phyloP scores from a whole-genome alignment of 1,140 invertebrate species.

The Chionoecetes opilio region DNA sequence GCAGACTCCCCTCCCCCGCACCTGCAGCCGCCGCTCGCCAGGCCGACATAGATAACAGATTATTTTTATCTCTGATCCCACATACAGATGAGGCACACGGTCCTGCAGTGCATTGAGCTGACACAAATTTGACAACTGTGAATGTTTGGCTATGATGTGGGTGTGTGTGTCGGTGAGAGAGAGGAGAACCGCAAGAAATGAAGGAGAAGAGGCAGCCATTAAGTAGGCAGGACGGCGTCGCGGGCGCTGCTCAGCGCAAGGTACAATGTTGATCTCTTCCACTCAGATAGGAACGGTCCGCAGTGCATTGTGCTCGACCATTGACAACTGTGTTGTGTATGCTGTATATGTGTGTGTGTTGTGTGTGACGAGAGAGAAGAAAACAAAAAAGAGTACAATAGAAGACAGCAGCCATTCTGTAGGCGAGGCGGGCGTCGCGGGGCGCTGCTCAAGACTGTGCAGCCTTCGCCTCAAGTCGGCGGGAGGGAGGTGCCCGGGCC shows the following conservation, averaged over 20 bases:
- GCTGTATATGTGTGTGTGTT: too few species aligned
- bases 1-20: not conserved
- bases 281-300: too few species aligned
- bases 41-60: not conserved
- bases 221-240: too few species aligned
- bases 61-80: not conserved
- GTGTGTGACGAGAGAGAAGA: too few species aligned
- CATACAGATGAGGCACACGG: not conserved
- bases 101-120: not conserved
- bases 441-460: constrained; percentile 11
- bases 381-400: too few species aligned
- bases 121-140: not conserved
- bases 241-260: too few species aligned
- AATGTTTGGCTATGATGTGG: not conserved
- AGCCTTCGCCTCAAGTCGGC: constrained; percentile 49
- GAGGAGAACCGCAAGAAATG: too few species aligned
- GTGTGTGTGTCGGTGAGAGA: not conserved
- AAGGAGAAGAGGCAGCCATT: too few species aligned
- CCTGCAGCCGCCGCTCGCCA: not conserved
- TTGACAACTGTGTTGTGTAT: too few species aligned
- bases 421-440: not conserved
- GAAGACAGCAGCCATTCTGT: not conserved
- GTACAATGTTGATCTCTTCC: too few species aligned
- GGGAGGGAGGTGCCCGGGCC: constrained; percentile 41
- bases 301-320: too few species aligned